These are phyloP conservation scores for Litoditis marina DNA, from an alignment of 2,888 invertebrate genomes.

Conservation along the genomic window DNA sequence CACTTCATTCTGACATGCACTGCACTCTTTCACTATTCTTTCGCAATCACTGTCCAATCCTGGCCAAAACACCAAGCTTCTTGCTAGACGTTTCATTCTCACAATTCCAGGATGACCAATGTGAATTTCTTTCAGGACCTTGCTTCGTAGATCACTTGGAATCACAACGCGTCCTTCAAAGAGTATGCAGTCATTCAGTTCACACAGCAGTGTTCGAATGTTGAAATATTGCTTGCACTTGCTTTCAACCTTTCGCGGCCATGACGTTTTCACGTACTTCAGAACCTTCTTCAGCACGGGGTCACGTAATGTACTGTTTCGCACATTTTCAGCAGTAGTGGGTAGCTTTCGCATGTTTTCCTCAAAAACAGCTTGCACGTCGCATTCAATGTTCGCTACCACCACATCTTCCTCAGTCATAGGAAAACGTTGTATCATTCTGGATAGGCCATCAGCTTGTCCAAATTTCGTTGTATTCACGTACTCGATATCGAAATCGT, in stretches of 20 bases:
- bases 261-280: no score
- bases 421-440: no score
- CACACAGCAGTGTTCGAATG: no score
- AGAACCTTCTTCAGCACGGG: no score
- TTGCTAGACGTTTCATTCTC: constrained; percentile 52
- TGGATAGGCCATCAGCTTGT: constrained; percentile 60
- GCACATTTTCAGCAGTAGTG: no score
- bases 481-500: constrained; percentile 59
- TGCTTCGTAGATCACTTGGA: constrained; percentile 33
- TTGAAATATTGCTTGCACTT: no score
- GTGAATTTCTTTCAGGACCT: constrained; percentile 47
- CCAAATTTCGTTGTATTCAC: constrained; percentile 49
- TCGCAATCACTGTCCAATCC: constrained; percentile 39
- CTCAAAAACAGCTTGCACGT: background rate
- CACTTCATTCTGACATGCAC: constrained; percentile 27
- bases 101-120: constrained; percentile 51
- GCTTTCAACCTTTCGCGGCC: no score
- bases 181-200: no score
- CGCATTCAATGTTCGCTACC: no score
- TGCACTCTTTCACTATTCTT: constrained; percentile 30
- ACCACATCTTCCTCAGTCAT: no score
- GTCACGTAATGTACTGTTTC: no score
- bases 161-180: constrained; percentile 44
- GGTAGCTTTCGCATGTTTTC: no score
- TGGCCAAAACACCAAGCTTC: constrained; percentile 56